Base-by-base conservation (phyloP, 1,140 invertebrate species). In the Parasteatoda tepidariorum region DNA sequence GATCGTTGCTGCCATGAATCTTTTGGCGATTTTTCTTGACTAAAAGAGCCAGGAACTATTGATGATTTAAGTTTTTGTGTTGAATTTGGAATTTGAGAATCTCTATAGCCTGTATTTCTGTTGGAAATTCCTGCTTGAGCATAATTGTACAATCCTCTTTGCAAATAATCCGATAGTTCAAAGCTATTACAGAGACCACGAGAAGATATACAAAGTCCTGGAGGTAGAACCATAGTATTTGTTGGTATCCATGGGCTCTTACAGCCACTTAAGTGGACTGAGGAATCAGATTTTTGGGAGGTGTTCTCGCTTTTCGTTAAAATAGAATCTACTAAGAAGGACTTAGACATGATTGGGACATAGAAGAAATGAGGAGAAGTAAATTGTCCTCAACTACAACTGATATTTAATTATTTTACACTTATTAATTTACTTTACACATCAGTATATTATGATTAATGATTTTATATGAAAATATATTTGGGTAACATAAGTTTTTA, bases 331-430 rank as follows among this genome's bases (percentile, higher is more conserved):
- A 78, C 31, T 30, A 66, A 22, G 54, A 78, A 78, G 11, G 74
- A 78, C 54, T 66, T 78, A 22, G 74, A 78, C 74, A 78, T 78
- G 30, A n/a, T 48, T 59, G 38, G 11, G 6, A 15, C n/a, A n/a
- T n/a, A n/a, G n/a, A n/a, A n/a, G n/a, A n/a, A n/a, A n/a, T n/a
- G n/a, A n/a, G n/a, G n/a, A n/a, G n/a, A n/a, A n/a, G n/a, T n/a
- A n/a, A n/a, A n/a, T n/a, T n/a, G n/a, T n/a, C n/a, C n/a, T n/a
- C n/a, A n/a, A n/a, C n/a, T n/a, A n/a, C n/a, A n/a, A n/a, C n/a
- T n/a, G n/a, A n/a, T n/a, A n/a, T n/a, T n/a, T n/a, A n/a, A n/a
- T n/a, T n/a, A n/a, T n/a, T n/a, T n/a, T n/a, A n/a, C n/a, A n/a
- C n/a, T n/a, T n/a, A n/a, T n/a, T n/a, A n/a, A n/a, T n/a, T n/a